Evolutionary conservation across 1,140 invertebrate species (phyloP).

Genomic region (Pachyrhynchus sulphureomaculatus): DNA sequence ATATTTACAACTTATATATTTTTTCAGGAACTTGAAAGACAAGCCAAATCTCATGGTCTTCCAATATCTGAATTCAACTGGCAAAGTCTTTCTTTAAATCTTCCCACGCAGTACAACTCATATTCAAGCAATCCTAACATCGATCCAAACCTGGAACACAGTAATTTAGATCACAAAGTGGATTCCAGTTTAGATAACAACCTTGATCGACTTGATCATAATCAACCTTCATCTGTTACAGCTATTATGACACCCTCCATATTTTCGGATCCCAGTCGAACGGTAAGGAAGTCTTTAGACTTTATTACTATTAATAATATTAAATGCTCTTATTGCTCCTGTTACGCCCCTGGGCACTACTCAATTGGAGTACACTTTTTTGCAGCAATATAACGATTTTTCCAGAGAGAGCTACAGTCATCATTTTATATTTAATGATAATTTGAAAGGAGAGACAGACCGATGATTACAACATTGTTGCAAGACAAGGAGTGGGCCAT

Average conservation of each 20-base stretch:
- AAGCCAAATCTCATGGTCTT: constrained; percentile 69
- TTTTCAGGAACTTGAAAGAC: constrained; percentile 68
- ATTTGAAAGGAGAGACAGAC: too few species aligned
- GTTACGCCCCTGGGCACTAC: too few species aligned
- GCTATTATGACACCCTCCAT: constrained; percentile 43
- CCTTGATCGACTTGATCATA: constrained; percentile 50
- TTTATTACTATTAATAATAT: constrained; percentile 8
- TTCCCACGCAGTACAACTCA: constrained; percentile 40
- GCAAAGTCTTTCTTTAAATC: constrained; percentile 47
- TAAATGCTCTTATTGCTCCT: constrained; percentile 8
- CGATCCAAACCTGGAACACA: constrained; percentile 24
- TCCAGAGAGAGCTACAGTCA: too few species aligned
- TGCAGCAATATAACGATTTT: too few species aligned
- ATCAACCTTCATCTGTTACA: constrained; percentile 47
- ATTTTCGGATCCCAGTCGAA: constrained; percentile 47
- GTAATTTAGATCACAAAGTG: constrained; percentile 25
- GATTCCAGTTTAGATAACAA: constrained; percentile 32
- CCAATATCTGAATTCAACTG: constrained; percentile 61
- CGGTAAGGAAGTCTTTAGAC: constrained; percentile 44
- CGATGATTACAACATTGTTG: too few species aligned
- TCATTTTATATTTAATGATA: too few species aligned
- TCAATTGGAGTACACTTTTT: too few species aligned
- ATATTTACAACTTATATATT: background rate
- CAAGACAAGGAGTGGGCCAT: too few species aligned
- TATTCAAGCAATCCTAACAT: constrained; percentile 37